Conservation (phyloP, 2,888 invertebrate species). For the Ametastegia equiseti region DNA sequence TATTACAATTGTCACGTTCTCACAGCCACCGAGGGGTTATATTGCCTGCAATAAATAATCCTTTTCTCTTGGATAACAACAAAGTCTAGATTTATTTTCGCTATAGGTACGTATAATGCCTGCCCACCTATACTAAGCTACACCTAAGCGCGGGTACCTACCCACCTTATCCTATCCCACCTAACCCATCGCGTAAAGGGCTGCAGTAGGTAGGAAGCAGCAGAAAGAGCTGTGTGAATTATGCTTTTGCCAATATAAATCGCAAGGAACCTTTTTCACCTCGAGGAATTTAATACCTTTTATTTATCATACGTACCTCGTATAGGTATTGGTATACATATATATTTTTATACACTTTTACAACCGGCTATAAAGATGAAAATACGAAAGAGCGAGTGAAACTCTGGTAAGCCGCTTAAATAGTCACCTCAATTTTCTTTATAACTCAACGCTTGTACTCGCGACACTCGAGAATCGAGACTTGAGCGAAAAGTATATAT, state of each 20-base stretch:
- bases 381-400: neutral
- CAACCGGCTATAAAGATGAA: neutral
- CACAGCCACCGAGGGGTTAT: neutral
- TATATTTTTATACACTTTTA: neutral
- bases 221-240: constrained; percentile 38
- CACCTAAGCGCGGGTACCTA: too few species aligned
- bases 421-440: constrained; percentile 36
- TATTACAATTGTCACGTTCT: constrained; percentile 26
- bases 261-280: neutral
- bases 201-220: neutral
- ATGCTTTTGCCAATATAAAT: constrained; percentile 41
- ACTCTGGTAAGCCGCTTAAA: constrained; percentile 1
- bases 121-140: neutral
- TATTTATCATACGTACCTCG: constrained; percentile 12
- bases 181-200: neutral
- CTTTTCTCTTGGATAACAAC: constrained; percentile 12
- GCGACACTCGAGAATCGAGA: neutral
- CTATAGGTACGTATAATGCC: neutral
- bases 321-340: neutral
- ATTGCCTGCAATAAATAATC: constrained; percentile 38
- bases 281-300: constrained; percentile 32
- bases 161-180: neutral
- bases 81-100: constrained; percentile 11
- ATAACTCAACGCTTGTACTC: neutral
- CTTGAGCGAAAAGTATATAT: neutral